Evolutionary conservation across 2,797 vertebrate genomes (phyloP), one percentile per base, ranked within the genome.

Genomic region (Kryptolebias ocellatus): DNA sequence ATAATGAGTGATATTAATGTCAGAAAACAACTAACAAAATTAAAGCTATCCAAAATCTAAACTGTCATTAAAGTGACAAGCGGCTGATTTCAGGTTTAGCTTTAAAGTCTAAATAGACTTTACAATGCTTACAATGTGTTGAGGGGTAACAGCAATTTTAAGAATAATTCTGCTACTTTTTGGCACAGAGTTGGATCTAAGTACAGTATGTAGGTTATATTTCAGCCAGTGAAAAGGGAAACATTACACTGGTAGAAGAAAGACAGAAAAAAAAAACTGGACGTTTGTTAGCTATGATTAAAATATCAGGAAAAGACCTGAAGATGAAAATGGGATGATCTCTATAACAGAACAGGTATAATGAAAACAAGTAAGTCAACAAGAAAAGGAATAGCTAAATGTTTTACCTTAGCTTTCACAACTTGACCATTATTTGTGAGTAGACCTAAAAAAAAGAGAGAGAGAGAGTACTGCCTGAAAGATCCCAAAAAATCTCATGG

Each of bases 1-100:
- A 45, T 70, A 84, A 80, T 80, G 24, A 65, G 42, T 69, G 5
- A 51, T 18, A 67, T 63, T 58, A 56, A 59, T 51, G 42, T 52
- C 44, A 47, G 31, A 15, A 44, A 67, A 57, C 16, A 70, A 20
- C 31, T 37, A 64, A 54, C 16, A 37, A 47, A 18, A 24, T 24
- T 24, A 24, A 24, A 24, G 20, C 20, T 24, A 24, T 24, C 20
- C 20, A 24, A 24, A 24, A 24, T 24, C 20, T 24, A 24, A 24
- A 24, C 20, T 24, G 20, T 24, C 20, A 24, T 24, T 2, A 24
- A 24, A 24, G 20, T 24, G 20, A 24, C 20, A 24, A 24, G 20
- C 20, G 20, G 20, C 20, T 24, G 20, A 1, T 24, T 24, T 24
- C 20, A 24, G 20, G 20, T 24, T 24, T 24, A 24, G 20, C 20